Percentiles rank a stretch among this genome's conserved stretches.
Evolutionary conservation across 2,113 vertebrate species (phyloP).

Genomic region (Corythornis cristatus): DNA sequence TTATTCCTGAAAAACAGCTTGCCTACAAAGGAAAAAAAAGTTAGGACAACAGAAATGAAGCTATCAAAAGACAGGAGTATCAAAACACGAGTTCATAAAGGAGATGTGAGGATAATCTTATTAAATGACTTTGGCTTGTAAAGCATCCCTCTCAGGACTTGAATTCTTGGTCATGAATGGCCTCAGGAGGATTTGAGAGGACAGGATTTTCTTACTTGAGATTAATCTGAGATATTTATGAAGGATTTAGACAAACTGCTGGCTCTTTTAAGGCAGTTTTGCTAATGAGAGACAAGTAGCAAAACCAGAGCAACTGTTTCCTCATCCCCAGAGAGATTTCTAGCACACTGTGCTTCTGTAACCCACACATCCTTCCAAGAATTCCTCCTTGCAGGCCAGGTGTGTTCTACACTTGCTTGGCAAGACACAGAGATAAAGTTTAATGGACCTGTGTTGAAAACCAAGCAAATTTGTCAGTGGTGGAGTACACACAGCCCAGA

Average conservation of each 20-base stretch:
- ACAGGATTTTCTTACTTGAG: neutral
- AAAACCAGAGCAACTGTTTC: neutral
- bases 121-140: neutral
- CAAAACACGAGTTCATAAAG: neutral
- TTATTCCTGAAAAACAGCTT: neutral
- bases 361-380: neutral
- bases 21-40: neutral
- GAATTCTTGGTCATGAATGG: neutral
- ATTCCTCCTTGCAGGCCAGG: neutral
- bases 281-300: neutral
- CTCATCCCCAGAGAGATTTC: neutral
- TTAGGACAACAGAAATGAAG: neutral
- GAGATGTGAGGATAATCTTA: neutral
- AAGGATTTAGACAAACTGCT: neutral
- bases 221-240: conserved; percentile 4
- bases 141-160: neutral
- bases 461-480: neutral
- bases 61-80: neutral
- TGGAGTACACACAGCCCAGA: neutral
- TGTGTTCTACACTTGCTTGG: neutral
- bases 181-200: neutral
- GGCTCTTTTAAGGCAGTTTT: neutral
- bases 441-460: neutral
- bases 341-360: neutral
- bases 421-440: neutral